A percentile compares a stretch with the other conserved stretches of the same genome.
phyloP scores from a whole-genome alignment of 2,888 invertebrate genomes.

The Himalopsyche japonica region DNA sequence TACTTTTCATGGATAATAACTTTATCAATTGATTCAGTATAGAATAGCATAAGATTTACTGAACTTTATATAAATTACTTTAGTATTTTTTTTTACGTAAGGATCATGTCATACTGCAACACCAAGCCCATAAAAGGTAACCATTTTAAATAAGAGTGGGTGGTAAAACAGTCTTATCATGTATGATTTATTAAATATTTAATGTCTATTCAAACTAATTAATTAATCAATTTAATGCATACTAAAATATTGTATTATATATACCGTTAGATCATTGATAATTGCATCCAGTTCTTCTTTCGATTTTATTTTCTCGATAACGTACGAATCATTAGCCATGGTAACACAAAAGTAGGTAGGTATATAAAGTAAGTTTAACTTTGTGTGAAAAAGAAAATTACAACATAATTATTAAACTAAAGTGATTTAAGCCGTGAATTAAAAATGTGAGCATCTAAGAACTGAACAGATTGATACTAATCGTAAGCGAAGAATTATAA shows the following conservation, averaged over 20 bases:
- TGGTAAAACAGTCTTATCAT: background rate
- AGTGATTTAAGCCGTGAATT: background rate
- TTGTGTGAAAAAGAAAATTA: background rate
- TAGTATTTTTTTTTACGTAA: too few relatives aligned
- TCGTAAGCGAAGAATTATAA: background rate
- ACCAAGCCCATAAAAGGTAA: conserved; percentile 29
- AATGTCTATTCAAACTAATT: background rate
- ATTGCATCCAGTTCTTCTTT: conserved; percentile 48
- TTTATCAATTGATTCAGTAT: too few relatives aligned
- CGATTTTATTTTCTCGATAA: conserved; percentile 46
- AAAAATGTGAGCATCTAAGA: background rate
- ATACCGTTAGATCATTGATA: conserved; percentile 50
- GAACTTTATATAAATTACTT: background rate
- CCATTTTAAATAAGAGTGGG: conserved; percentile 30
- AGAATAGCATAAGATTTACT: too few relatives aligned
- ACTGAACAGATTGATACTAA: background rate
- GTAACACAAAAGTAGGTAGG: background rate
- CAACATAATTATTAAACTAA: background rate
- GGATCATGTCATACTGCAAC: background rate
- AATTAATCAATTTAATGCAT: background rate
- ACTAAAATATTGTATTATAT: background rate
- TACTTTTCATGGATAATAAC: too few relatives aligned
- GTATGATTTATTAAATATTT: too few relatives aligned
- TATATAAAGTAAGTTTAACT: background rate
- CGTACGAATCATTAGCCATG: conserved; percentile 32